Evolutionary conservation across 2,888 invertebrate genomes (phyloP), one percentile per base, ranked within the genome.

Genomic region (Drosophila cognata): DNA sequence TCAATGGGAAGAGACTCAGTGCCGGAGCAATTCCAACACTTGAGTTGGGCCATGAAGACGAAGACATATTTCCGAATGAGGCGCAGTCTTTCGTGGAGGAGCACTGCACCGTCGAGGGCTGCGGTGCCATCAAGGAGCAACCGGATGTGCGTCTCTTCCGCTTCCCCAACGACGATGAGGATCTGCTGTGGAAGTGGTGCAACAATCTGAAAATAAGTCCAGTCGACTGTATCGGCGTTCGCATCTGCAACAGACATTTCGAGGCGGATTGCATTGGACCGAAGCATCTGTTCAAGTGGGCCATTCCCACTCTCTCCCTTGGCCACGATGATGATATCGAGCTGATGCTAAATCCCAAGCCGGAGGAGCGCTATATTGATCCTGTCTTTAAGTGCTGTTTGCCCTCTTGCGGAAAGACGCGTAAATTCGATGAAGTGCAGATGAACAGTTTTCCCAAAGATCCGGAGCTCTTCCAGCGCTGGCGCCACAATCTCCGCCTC

Each of bases 381-480:
- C 80, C 82, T 5, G 79, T 91, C 16, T 88, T 88, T 38, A 91
- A 91, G 60, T 92, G 91, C 62, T 91, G 92, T 60, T 91, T 92
- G 2, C 84, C 90, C 13, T 85, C 79, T 2, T 92, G 91, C 38
- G 91, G 91, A 33, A 92, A 92, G 62, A 86, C 92, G 16, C 91
- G 92, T 3, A 91, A 87, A 72, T 91, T 82, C 43, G 91, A 92
- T 62, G 91, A 92, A 29, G 92, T 84, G 2, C 92, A 92, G 66
- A 87, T 92, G 90, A 92, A 92, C 57, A 92, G 92, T 65, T 92
- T 92, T 35, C 91, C 91, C 38, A 92, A 92, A 63, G 84, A 91
- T 55, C 60, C 78, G 0, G 58, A 67, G 8, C 62, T 84, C 7
- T 92, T 92, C 52, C 71, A 86, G 36, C 86, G 86, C 28, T 92